Conservation (phyloP, 2,113 vertebrate species). For the Pavo muticus region DNA sequence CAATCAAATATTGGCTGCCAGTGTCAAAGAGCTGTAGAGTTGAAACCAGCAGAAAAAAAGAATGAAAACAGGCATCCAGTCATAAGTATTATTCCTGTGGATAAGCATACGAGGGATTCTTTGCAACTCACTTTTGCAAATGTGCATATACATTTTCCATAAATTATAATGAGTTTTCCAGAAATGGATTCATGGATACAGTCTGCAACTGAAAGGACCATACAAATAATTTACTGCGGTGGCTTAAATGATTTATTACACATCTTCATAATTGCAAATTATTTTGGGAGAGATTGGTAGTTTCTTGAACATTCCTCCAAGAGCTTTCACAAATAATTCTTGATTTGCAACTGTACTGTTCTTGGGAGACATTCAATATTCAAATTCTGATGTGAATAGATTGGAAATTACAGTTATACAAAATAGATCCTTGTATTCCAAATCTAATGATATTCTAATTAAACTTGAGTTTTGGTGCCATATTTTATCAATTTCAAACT, state of each 20-base stretch:
- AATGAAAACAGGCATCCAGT: background rate
- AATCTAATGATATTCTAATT: background rate
- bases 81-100: background rate
- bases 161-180: background rate
- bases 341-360: background rate
- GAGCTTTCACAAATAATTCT: background rate
- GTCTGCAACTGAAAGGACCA: background rate
- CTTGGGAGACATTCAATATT: background rate
- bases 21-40: background rate
- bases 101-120: background rate
- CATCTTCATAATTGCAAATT: background rate
- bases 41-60: background rate
- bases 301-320: background rate
- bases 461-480: background rate
- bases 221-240: background rate
- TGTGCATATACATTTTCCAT: background rate
- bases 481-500: background rate
- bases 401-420: background rate
- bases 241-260: background rate
- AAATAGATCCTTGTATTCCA: background rate
- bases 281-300: background rate
- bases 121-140: background rate
- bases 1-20: background rate
- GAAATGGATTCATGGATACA: background rate
- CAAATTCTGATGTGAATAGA: background rate